These are phyloP conservation scores for Typhlomys cinereus DNA, from an alignment of 2,113 vertebrate species.

Conservation along the genomic window DNA sequence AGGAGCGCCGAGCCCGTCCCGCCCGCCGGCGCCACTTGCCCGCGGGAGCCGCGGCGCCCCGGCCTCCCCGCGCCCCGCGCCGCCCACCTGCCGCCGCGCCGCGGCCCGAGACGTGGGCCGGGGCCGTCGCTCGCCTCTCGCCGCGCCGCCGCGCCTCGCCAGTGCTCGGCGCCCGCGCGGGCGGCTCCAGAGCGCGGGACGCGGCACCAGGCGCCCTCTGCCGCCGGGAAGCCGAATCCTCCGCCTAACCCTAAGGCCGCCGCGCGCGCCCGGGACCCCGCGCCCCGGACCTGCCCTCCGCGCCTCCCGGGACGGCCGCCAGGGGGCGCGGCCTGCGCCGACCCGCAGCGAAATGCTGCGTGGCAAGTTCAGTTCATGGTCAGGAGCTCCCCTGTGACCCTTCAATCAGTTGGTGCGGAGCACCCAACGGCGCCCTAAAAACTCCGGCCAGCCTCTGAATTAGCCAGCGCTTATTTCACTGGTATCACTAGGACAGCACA, in stretches of 20 bases:
- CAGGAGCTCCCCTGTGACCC: too few species aligned
- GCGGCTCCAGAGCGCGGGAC: conserved; percentile 59
- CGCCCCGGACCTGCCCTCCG: background rate
- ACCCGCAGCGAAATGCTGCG: background rate
- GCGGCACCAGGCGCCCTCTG: conserved; percentile 83
- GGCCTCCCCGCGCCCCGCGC: conserved; percentile 49
- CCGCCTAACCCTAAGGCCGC: conserved; percentile 67
- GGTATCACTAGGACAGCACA: background rate
- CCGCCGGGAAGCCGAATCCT: conserved; percentile 75
- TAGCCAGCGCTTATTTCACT: background rate
- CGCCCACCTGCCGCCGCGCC: conserved; percentile 44
- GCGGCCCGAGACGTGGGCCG: conserved; percentile 70
- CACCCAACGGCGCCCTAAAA: background rate
- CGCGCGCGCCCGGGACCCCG: background rate
- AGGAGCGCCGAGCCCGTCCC: background rate
- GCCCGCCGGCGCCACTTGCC: conserved; percentile 54
- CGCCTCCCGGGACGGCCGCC: background rate
- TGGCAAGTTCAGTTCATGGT: background rate
- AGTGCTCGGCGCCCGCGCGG: conserved; percentile 64
- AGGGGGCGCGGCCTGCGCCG: background rate
- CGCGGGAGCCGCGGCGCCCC: conserved; percentile 27
- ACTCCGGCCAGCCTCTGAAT: background rate
- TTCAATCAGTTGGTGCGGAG: background rate
- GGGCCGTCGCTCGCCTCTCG: conserved; percentile 57
- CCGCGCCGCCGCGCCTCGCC: conserved; percentile 55